These are phyloP conservation scores for Dioctria rufipes DNA, from an alignment of 2,888 invertebrate genomes.

Conservation along the genomic window DNA sequence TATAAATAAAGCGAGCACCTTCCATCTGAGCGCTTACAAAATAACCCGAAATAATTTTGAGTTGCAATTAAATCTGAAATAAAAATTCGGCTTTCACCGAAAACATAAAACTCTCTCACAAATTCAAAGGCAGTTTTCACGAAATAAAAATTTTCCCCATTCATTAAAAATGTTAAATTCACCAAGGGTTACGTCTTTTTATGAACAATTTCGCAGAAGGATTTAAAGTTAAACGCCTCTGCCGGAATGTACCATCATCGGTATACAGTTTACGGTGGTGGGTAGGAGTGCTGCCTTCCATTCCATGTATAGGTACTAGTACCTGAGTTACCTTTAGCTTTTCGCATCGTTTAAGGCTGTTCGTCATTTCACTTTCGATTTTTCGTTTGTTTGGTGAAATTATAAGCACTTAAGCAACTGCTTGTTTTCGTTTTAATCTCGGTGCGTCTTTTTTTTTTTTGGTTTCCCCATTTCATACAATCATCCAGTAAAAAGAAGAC, in stretches of 20 bases:
- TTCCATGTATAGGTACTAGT: neutral
- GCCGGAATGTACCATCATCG: neutral
- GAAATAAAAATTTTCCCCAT: constrained; percentile 27
- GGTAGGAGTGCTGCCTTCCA: neutral
- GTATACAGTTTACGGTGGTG: neutral
- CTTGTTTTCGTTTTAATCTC: neutral
- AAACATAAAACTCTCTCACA: constrained; percentile 11
- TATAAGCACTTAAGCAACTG: constrained; percentile 18
- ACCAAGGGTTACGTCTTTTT: constrained; percentile 4
- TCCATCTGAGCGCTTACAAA: too few relatives aligned
- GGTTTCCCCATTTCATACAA: constrained; percentile 2
- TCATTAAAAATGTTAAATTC: constrained; percentile 26
- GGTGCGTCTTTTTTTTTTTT: constrained; percentile 10
- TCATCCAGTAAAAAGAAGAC: constrained; percentile 17
- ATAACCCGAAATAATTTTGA: too few relatives aligned
- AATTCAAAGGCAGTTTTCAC: constrained; percentile 15
- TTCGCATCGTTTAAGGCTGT: constrained; percentile 18
- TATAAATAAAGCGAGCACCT: too few relatives aligned
- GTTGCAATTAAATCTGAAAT: too few relatives aligned
- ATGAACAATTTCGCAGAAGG: neutral
- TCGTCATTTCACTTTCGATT: constrained; percentile 32
- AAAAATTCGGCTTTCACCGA: constrained; percentile 23
- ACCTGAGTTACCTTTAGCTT: neutral
- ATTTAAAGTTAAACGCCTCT: neutral
- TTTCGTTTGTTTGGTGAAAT: constrained; percentile 38